Evolutionary conservation across 2,797 vertebrate genomes (phyloP), one percentile per base, ranked within the genome.

Genomic region (Darevskia mixta): DNA sequence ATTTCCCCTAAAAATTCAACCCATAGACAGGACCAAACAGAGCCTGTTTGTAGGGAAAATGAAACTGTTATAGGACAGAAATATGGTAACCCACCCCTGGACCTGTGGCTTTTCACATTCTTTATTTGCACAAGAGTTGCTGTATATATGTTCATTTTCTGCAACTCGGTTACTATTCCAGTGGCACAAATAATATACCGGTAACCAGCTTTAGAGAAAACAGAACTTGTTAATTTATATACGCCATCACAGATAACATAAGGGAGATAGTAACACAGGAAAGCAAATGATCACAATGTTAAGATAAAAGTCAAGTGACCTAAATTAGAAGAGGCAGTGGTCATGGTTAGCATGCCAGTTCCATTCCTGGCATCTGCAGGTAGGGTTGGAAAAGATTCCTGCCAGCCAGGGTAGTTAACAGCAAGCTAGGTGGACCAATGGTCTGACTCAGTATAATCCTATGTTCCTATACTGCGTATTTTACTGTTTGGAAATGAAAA

Each of bases 131-230:
- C 20, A 41, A 41, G 35, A 8, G 11, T 49, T 45, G 81, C 66
- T 71, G 45, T 10, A 32, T 32, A 49, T 23, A 8, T 27, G 29
- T 69, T 71, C 7, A 20, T 58, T 79, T 49, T 49, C 45, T 10
- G 2, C 27, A 13, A 49, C 29, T 20, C 32, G 64, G 95, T 96
- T 94, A 96, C 96, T 96, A 96, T 96, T 96, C 94, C 92, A 96
- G 96, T 94, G 94, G 82, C 85, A 92, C 6, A 88, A 95, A 94
- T 91, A 95, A 95, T 93, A 95, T 91, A 64, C 61, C 49, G 13
- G 49, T 55, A 96, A 96, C 95, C 96, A 96, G 88, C 90, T 92
- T 87, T 91, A 94, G 91, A 90, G 91, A 96, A 95, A 91, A 23
- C 3, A 79, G 3, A 17, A 55, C 29, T 83, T 86, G 88, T 91